Conservation (phyloP, 2,888 invertebrate species). For the Archaeoteleia sp. region DNA sequence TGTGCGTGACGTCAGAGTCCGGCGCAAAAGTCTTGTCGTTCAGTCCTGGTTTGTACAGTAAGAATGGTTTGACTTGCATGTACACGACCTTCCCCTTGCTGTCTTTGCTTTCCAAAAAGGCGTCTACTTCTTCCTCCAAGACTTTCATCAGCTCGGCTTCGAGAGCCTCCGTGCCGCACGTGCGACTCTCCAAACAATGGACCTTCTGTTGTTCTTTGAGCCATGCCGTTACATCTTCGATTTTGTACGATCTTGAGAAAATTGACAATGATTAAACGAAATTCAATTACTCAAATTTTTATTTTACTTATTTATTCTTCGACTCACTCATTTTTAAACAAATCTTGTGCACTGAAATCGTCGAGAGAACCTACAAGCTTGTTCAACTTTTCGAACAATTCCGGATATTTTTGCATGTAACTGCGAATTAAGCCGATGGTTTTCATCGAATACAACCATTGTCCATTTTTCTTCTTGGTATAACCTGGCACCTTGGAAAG, state of each 20-base stretch:
- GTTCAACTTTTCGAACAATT: conserved; percentile 81
- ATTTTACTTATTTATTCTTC: background rate
- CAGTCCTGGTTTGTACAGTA: conserved; percentile 81
- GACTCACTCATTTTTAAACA: conserved; percentile 80
- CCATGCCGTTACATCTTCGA: conserved; percentile 79
- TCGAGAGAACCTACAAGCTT: conserved; percentile 76
- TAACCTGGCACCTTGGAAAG: conserved; percentile 84
- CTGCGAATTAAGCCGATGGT: conserved; percentile 82
- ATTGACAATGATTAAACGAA: conserved; percentile 40
- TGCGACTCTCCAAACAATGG: conserved; percentile 76
- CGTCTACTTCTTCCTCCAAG: conserved; percentile 77
- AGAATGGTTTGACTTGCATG: conserved; percentile 87
- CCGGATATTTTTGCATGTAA: conserved; percentile 84
- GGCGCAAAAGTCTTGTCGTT: conserved; percentile 79
- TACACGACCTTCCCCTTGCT: conserved; percentile 76
- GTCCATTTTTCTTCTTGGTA: conserved; percentile 81
- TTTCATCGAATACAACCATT: conserved; percentile 89
- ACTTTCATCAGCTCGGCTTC: conserved; percentile 80
- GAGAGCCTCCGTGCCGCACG: conserved; percentile 83
- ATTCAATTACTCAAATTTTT: background rate
- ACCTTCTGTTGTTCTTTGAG: conserved; percentile 82
- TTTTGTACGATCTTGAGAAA: conserved; percentile 72
- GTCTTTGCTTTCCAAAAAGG: conserved; percentile 55
- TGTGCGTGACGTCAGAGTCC: conserved; percentile 81
- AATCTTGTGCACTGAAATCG: no score